Base-by-base conservation (phyloP, 2,113 vertebrate genomes). In the Calonectris borealis region DNA sequence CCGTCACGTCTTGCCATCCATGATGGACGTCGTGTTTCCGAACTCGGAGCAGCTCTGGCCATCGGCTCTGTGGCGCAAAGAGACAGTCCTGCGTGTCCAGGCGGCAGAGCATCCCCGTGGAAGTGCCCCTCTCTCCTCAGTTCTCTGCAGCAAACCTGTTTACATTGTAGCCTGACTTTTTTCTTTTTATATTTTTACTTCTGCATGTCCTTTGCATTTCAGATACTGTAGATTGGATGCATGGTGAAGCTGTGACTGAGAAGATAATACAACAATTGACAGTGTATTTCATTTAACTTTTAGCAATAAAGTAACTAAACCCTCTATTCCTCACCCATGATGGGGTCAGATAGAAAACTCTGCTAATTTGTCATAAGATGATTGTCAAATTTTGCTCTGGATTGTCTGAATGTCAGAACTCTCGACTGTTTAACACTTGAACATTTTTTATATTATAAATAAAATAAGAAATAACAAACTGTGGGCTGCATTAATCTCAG, bases 131-230 rank as follows among this genome's bases (percentile, higher is more conserved):
- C 88, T 95, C 78, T 91, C 96, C 96, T 97, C 97, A 79, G 97
- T 97, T 97, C 96, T 96, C 97, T 94, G 97, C 97, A 98, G 97
- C 97, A 97, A 93, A 97, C 97, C 96, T 97, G 95, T 98, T 98
- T 98, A 97, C 98, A 98, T 98, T 97, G 95, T 97, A 96, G 98
- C 98, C 97, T 97, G 96, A 97, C 93, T 95, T 97, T 88, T 97
- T 97, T 97, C 83, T 93, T 98, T 98, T 97, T 98, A 97, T 98
- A 97, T 97, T 98, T 98, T 98, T 98, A 98, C 96, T 98, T 99
- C 98, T 99, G 99, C 99, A 99, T 99, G 99, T 99, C 98, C 98
- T 98, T 99, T 99, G 99, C 99, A 99, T 99, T 99, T 99, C 99
- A 98, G 98, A 99, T 99, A 99, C 98, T 98, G 97, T 98, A 98